Base-by-base conservation (phyloP, 2,113 vertebrate species). In the Microcebus lehilahytsara region DNA sequence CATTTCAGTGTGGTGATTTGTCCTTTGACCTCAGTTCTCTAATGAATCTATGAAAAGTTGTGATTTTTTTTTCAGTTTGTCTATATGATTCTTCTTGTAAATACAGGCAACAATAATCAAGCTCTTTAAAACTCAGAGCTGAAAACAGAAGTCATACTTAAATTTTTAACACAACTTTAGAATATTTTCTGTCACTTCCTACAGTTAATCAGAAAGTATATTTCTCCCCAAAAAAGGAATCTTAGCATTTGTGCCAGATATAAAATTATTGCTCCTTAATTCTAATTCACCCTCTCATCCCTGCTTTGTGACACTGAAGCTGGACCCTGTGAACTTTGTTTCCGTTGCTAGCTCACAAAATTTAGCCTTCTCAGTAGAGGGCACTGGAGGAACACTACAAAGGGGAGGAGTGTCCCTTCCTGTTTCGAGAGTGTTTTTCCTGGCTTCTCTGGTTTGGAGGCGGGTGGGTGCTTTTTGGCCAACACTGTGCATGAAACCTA, bases 121-220 rank as follows among this genome's bases (percentile, higher is more conserved):
- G 71, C 32, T 64, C 62, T 71, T 89, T 85, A 91, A 81, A 94
- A 75, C 86, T 91, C 49, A 60, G 40, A 83, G 16, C 25, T 32
- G 49, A 62, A 94, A 91, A 11, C 22, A 77, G 25, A 93, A 67
- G 16, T n/a, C 34, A 87, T 42, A 75, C 30, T 87, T 91, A 80
- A 40, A 23, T n/a, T 69, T 96, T 75, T 77, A 83, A 30, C 34
- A 81, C 17, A 37, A 37, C 16, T 83, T 84, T 30, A 69, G 19
- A 69, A 79, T 78, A 78, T 62, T 91, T 71, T 56, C 51, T 27
- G 42, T 79, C 27, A 74, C 22, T 72, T 92, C 30, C 30, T 92
- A 12, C 51, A 64, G 30, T 30, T 72, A 74, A 72, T 74, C 37
- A 72, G 27, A 91, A 62, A 53, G 14, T 27, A 62, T 62, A 72